Conservation (phyloP, 2,113 vertebrate species). For the Prinia subflava region DNA sequence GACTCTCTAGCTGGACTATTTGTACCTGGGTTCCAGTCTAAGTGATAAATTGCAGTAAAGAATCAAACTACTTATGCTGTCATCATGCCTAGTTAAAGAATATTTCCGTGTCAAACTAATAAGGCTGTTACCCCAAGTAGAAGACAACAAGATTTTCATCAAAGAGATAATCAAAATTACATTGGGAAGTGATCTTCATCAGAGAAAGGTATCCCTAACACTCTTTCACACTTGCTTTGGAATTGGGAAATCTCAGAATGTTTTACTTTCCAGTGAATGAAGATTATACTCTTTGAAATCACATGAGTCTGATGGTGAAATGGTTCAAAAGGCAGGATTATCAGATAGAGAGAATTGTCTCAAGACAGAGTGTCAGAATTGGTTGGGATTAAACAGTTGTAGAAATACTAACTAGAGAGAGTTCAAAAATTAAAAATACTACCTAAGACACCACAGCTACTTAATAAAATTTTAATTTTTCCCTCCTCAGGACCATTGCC, state of each 20-base stretch:
- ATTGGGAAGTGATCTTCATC: not conserved
- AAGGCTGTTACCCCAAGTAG: not conserved
- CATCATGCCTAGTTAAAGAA: not conserved
- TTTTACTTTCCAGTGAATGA: not conserved
- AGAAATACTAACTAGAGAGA: not conserved
- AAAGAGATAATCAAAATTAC: not conserved
- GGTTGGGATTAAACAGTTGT: not conserved
- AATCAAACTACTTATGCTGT: not conserved
- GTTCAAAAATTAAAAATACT: not conserved
- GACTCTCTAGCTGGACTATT: not conserved
- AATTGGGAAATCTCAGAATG: not conserved
- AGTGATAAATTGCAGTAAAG: not conserved
- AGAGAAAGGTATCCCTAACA: not conserved
- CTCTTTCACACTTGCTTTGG: not conserved
- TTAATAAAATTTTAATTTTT: not conserved
- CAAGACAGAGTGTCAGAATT: not conserved
- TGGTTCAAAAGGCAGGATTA: not conserved
- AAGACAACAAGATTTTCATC: not conserved
- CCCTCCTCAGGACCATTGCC: not conserved
- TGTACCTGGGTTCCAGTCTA: not conserved
- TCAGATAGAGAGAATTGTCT: not conserved
- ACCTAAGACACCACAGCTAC: not conserved
- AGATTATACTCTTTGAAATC: not conserved
- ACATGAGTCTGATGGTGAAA: not conserved
- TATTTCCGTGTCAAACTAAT: not conserved